Percentiles rank a stretch among this genome's conserved stretches.
Conservation (phyloP, 2,113 vertebrate species). For the Anoura caudifer region DNA sequence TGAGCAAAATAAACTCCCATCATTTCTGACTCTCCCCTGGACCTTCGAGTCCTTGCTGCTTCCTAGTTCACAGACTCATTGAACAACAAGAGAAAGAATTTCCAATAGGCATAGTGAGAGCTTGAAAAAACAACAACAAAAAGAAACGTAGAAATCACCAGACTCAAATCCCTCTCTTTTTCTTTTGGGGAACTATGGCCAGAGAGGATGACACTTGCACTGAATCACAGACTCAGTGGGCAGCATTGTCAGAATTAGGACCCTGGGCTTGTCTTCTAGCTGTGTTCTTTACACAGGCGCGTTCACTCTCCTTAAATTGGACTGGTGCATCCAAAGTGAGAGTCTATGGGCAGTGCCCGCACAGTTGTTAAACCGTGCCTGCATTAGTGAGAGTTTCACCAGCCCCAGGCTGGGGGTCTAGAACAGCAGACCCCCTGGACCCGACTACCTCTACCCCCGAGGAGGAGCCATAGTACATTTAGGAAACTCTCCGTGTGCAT, state of each 20-base stretch:
- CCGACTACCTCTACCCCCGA: accelerated
- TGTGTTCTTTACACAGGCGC: background rate
- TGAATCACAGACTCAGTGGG: background rate
- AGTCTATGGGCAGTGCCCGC: background rate
- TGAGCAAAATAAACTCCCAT: background rate
- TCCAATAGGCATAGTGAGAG: background rate
- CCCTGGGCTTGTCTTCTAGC: background rate
- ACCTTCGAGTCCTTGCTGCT: background rate
- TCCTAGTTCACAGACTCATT: background rate
- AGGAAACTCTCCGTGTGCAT: background rate
- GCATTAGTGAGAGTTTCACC: background rate
- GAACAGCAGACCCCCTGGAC: background rate
- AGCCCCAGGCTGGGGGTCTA: background rate
- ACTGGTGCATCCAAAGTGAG: background rate
- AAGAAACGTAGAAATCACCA: background rate
- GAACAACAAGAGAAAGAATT: background rate
- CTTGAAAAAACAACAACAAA: background rate
- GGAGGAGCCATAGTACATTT: no score
- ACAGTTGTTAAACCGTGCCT: background rate
- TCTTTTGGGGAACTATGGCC: background rate
- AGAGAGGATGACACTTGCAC: background rate
- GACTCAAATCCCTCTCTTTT: background rate
- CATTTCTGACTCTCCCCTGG: background rate
- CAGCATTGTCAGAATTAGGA: background rate
- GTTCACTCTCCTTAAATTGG: background rate